Conservation (phyloP, 2,797 vertebrate genomes). For the Gallirallus australis region DNA sequence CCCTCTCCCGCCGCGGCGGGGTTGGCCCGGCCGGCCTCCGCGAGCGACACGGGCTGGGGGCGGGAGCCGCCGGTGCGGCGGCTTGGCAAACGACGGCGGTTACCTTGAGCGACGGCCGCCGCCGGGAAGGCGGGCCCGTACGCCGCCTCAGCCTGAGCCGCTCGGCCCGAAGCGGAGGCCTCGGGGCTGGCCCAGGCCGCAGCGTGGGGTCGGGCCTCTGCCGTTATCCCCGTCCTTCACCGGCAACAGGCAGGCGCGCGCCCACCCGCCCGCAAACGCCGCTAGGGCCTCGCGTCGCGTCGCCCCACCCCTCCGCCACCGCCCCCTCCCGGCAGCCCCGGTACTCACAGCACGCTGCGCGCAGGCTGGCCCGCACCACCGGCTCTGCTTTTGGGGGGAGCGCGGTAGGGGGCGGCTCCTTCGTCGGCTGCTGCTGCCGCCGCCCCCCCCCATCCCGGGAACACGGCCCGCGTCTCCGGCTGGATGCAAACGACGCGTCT, state of each 20-base stretch:
- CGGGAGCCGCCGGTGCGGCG: neutral
- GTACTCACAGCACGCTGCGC: neutral
- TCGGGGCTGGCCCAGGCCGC: neutral
- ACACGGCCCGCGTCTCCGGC: rapidly evolving
- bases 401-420: rapidly evolving
- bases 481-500: no score
- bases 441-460: no score
- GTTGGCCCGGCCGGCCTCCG: neutral
- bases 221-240: neutral
- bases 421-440: rapidly evolving
- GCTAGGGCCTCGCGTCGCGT: no score
- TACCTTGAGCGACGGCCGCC: neutral
- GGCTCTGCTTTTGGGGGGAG: neutral
- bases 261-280: no score
- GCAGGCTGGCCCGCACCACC: neutral
- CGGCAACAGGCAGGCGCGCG: no score
- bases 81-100: neutral
- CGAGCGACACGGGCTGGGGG: no score
- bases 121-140: neutral
- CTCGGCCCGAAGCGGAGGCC: neutral
- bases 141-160: neutral
- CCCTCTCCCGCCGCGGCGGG: neutral
- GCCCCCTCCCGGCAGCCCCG: neutral
- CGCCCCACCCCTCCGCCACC: neutral
- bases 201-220: neutral